phyloP scores from a whole-genome alignment of 2,888 invertebrate genomes.

The Callinectes sapidus region DNA sequence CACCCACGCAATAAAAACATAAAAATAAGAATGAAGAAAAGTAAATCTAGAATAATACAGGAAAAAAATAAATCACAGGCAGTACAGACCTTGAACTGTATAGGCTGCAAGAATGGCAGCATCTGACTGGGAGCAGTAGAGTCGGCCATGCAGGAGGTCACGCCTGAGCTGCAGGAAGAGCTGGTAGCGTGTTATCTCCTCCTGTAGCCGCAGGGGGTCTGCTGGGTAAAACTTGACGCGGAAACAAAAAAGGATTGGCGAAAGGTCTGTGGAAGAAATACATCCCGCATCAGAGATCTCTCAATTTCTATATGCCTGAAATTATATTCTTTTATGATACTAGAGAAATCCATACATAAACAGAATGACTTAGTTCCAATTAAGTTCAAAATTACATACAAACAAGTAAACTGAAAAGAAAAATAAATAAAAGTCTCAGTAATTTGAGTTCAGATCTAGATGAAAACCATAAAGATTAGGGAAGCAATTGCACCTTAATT shows the following conservation, averaged over 20 bases:
- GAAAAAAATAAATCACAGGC: background rate
- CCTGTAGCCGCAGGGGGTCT: constrained; percentile 93
- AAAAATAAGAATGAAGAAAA: background rate
- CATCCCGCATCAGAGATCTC: background rate
- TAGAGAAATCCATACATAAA: too few relatives aligned
- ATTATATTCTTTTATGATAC: background rate
- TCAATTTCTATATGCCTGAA: background rate
- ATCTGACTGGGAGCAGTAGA: constrained; percentile 93
- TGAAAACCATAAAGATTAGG: too few relatives aligned
- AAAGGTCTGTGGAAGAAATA: constrained; percentile 83
- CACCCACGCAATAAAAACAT: background rate
- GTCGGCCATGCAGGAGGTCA: constrained; percentile 94
- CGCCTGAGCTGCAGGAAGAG: constrained; percentile 94
- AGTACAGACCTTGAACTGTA: constrained; percentile 84
- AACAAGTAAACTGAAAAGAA: too few relatives aligned
- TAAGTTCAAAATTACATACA: too few relatives aligned
- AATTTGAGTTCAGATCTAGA: too few relatives aligned
- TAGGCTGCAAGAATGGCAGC: constrained; percentile 93
- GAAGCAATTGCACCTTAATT: too few relatives aligned
- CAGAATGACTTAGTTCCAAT: too few relatives aligned
- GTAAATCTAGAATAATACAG: background rate
- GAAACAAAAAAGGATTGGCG: constrained; percentile 94
- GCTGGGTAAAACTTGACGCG: constrained; percentile 98
- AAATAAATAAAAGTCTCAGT: too few relatives aligned
- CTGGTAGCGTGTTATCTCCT: constrained; percentile 96